phyloP scores from a whole-genome alignment of 35 echinoderm and acorn worm species.

The Eucidaris tribuloides region DNA sequence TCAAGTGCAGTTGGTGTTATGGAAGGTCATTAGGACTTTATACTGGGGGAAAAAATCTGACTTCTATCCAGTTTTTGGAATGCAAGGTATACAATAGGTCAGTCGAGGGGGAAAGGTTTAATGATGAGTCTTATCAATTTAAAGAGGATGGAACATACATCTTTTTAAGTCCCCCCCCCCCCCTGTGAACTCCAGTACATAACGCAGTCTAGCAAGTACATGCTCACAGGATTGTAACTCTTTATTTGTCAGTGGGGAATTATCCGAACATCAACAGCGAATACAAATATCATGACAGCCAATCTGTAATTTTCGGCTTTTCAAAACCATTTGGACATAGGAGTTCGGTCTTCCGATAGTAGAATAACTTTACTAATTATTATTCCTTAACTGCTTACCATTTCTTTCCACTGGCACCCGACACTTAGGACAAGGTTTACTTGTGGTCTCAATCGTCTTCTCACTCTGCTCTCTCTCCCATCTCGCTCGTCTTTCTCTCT shows the following conservation, averaged over 20 bases:
- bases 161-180: no score
- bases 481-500: constrained; percentile 34
- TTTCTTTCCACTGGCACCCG: constrained; percentile 62
- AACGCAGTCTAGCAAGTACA: background rate
- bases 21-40: no score
- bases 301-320: background rate
- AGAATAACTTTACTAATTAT: background rate
- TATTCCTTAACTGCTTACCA: constrained; percentile 31
- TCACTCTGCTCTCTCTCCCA: constrained; percentile 47
- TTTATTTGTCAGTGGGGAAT: background rate
- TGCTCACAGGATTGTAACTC: background rate
- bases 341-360: background rate
- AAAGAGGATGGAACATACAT: no score
- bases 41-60: no score
- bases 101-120: no score
- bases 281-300: no score
- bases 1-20: no score
- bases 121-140: no score
- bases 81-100: no score
- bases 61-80: no score
- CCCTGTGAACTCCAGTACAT: no score
- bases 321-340: background rate
- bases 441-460: constrained; percentile 40
- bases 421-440: constrained; percentile 77
- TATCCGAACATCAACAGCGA: no score